Evolutionary conservation across 1,140 invertebrate species (phyloP).

Genomic region (Drosophila fuyamai): DNA sequence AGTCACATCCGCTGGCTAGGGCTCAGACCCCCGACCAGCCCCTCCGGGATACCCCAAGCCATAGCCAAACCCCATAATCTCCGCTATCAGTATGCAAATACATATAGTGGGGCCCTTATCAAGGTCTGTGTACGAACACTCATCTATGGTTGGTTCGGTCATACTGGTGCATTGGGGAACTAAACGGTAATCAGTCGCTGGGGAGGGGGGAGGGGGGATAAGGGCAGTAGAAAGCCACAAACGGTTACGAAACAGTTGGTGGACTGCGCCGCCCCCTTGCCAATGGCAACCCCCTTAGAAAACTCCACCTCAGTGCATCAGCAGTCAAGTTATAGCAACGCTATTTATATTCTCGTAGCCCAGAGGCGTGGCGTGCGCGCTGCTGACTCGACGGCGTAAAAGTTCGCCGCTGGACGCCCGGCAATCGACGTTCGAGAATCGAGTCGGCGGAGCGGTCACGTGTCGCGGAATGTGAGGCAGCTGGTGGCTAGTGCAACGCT

Average conservation of each 20-base stretch:
- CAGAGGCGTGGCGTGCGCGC: slow-evolving; percentile 51
- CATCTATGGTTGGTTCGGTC: slow-evolving; percentile 9
- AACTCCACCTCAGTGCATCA: slow-evolving; percentile 19
- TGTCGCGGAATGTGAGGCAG: slow-evolving; percentile 71
- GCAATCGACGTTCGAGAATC: slow-evolving; percentile 3
- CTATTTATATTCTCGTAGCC: slow-evolving; percentile 75
- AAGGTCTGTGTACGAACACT: slow-evolving; percentile 7
- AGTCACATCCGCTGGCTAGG: slow-evolving; percentile 13
- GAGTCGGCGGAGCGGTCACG: slow-evolving; percentile 51
- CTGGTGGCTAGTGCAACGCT: slow-evolving; percentile 64
- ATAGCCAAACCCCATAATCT: background rate
- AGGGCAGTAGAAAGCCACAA: slow-evolving; percentile 34
- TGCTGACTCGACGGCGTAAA: slow-evolving; percentile 37
- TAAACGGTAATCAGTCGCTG: slow-evolving; percentile 32
- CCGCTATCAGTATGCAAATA: slow-evolving; percentile 43
- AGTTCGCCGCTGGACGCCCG: slow-evolving; percentile 13
- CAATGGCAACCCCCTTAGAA: background rate
- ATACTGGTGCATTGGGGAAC: background rate
- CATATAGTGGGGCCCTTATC: slow-evolving; percentile 31
- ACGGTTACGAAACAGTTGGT: slow-evolving; percentile 66
- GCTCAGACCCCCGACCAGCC: slow-evolving; percentile 17
- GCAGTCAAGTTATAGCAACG: slow-evolving; percentile 48
- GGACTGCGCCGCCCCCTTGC: background rate
- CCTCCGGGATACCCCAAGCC: background rate
- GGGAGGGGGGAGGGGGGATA: background rate